phyloP scores from a whole-genome alignment of 2,113 vertebrate species.

The Alligator sinensis region DNA sequence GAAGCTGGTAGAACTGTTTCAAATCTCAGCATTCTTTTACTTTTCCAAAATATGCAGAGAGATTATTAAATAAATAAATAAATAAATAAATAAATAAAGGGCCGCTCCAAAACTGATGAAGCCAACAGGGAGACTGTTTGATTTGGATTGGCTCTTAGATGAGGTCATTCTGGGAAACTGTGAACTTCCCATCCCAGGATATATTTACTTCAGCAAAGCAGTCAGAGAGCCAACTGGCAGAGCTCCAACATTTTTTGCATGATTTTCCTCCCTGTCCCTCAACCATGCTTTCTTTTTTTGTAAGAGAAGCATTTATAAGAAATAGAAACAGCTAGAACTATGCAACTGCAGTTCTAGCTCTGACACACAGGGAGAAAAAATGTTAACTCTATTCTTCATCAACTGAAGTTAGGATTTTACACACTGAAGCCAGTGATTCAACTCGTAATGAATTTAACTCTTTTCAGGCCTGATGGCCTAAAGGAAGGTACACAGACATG shows the following conservation, averaged over 20 bases:
- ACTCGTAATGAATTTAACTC: neutral
- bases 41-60: neutral
- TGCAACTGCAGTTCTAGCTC: neutral
- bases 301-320: constrained; percentile 70
- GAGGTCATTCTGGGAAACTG: constrained; percentile 56
- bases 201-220: neutral
- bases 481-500: rapidly evolving
- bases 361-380: neutral
- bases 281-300: constrained; percentile 56
- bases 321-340: constrained; percentile 50
- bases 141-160: neutral
- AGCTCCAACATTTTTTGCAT: constrained; percentile 49
- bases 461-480: rapidly evolving
- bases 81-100: neutral
- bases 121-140: neutral
- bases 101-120: neutral
- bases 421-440: rapidly evolving
- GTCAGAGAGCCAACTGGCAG: constrained; percentile 23
- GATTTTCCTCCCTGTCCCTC: constrained; percentile 24
- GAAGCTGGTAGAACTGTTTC: neutral
- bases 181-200: constrained; percentile 36
- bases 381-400: neutral
- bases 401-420: neutral
- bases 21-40: neutral
- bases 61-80: neutral